Conservation (phyloP, 1,140 invertebrate species). For the Chymomyza costata region DNA sequence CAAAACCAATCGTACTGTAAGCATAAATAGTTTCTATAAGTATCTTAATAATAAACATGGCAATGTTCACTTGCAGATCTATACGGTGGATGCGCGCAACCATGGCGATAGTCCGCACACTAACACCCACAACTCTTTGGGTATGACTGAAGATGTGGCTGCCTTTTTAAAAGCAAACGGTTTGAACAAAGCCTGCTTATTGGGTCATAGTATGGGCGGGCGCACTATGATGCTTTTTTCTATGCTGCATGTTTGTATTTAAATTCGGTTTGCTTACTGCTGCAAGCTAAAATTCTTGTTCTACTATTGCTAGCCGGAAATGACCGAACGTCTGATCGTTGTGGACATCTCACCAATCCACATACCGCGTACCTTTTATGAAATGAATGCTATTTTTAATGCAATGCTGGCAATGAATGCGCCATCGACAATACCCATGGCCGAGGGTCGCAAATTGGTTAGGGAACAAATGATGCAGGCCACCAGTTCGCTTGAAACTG, state of each 20-base stretch:
- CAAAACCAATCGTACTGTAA: slow-evolving; percentile 78
- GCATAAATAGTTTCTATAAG: not conserved
- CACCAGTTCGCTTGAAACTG: slow-evolving; percentile 75
- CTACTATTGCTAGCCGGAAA: slow-evolving; percentile 79
- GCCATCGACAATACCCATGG: slow-evolving; percentile 78
- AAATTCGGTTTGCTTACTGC: not conserved
- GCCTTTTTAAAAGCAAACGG: slow-evolving; percentile 75
- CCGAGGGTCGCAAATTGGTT: slow-evolving; percentile 80
- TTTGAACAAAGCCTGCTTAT: slow-evolving; percentile 80
- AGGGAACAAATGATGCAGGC: slow-evolving; percentile 77
- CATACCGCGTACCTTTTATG: slow-evolving; percentile 79
- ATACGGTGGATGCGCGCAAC: slow-evolving; percentile 90
- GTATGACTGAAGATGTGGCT: slow-evolving; percentile 85
- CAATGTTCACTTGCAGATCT: slow-evolving; percentile 77
- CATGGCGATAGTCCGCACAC: slow-evolving; percentile 93
- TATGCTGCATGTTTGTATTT: slow-evolving; percentile 78
- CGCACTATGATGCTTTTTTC: slow-evolving; percentile 88
- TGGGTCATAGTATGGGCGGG: slow-evolving; percentile 96
- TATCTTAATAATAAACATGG: not conserved
- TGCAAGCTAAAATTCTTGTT: slow-evolving; percentile 49
- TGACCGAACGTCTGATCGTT: slow-evolving; percentile 87
- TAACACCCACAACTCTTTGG: slow-evolving; percentile 81
- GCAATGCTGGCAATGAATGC: slow-evolving; percentile 80
- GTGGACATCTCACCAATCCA: slow-evolving; percentile 89
- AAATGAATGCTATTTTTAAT: slow-evolving; percentile 81